A percentile compares a stretch with the other conserved stretches of the same genome.
These are phyloP conservation scores for Drosophila carrolli DNA, from an alignment of 1,140 invertebrate species.

Conservation along the genomic window DNA sequence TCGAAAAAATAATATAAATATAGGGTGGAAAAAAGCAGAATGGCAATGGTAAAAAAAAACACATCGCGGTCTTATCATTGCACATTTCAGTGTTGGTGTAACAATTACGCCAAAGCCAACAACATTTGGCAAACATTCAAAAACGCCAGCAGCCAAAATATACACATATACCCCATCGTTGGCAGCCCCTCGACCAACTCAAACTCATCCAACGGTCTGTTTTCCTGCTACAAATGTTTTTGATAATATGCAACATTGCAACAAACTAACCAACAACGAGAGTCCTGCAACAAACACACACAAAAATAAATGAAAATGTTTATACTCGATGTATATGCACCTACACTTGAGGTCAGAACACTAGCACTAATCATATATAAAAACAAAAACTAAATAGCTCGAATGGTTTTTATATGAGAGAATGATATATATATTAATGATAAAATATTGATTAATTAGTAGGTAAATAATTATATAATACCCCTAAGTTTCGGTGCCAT, in stretches of 20 bases:
- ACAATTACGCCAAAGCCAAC: slow-evolving; percentile 76
- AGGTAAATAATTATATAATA: too few species aligned
- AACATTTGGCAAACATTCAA: slow-evolving; percentile 79
- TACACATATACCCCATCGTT: slow-evolving; percentile 30
- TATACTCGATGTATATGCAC: slow-evolving; percentile 17
- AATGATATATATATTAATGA: too few species aligned
- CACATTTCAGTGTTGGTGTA: slow-evolving; percentile 80
- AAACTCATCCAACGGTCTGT: slow-evolving; percentile 26
- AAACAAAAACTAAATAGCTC: too few species aligned
- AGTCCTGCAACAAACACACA: slow-evolving; percentile 19
- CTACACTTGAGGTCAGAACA: not conserved
- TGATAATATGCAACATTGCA: slow-evolving; percentile 75
- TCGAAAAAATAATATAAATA: slow-evolving; percentile 41
- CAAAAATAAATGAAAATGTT: slow-evolving; percentile 17
- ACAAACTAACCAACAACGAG: slow-evolving; percentile 61
- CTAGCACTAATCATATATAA: not conserved
- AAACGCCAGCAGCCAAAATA: slow-evolving; percentile 76
- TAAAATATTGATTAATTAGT: too few species aligned
- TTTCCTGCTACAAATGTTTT: slow-evolving; percentile 64
- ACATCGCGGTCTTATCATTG: slow-evolving; percentile 75
- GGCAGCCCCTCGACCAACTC: slow-evolving; percentile 15
- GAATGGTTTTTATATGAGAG: too few species aligned
- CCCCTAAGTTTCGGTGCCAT: not conserved
- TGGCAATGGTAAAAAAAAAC: slow-evolving; percentile 35
- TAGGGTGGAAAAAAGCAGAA: slow-evolving; percentile 19